Base-by-base conservation (phyloP, 2,888 invertebrate species). In the Osedax frankpressi region DNA sequence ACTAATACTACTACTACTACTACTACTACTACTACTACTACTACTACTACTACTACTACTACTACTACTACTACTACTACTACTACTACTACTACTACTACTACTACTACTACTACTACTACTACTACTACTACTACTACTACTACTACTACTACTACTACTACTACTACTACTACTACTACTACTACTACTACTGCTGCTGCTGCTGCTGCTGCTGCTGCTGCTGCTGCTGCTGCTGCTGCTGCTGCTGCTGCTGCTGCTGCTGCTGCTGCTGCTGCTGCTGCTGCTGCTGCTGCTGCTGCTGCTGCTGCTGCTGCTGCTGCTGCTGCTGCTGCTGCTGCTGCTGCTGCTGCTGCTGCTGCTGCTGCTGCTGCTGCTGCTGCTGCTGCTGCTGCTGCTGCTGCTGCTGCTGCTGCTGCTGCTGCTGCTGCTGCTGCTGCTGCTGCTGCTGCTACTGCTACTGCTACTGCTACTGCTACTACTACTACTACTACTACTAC, bases 51-150 rank as follows among this genome's bases (percentile, higher is more conserved):
- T 44, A 44, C 44, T 44, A 44, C 74, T 76, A 74, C 74, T 76
- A 76, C 71, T 76, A 68, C 75, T 73, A 73, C 70, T 75, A 73
- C 70, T 75, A 75, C 73, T 75, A 75, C 63, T 75, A 75, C 70
- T 76, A 75, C 73, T 75, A 75, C 74, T 75, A 75, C 71, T 73
- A 75, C 73, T 74, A 76, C 73, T 76, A 76, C 73, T 76, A 76
- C 73, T 76, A 76, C 73, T 76, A 76, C 71, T 76, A 71, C 73
- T 76, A 73, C 67, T 76, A 73, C 68, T 73, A 73, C 69, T 76
- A 72, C 70, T 76, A 72, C 70, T 76, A 74, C 72, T 76, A 74
- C n/a, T 73, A 59, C n/a, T 70, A 69, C 71, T 75, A 73, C 71
- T 75, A 72, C 70, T 76, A 72, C 70, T 76, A 74, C 72, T 75